These are phyloP conservation scores for Nudaria mundana DNA, from an alignment of 2,888 invertebrate genomes.

Conservation along the genomic window DNA sequence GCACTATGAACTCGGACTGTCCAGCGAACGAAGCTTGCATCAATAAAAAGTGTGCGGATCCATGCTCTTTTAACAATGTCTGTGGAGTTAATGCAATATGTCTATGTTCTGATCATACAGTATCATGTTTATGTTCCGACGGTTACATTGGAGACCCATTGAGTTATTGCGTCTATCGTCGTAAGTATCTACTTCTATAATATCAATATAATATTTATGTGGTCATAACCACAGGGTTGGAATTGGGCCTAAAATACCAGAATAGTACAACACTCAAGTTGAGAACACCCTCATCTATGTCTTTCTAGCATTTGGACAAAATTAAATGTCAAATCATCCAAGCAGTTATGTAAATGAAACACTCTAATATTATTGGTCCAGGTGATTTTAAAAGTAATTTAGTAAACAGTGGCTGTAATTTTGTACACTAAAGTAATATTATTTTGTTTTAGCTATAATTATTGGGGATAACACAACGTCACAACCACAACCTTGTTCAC, in stretches of 20 bases:
- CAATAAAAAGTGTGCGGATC: conserved; percentile 87
- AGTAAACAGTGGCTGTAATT: too few species aligned
- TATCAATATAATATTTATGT: too few species aligned
- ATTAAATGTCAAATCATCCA: too few species aligned
- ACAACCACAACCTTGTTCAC: conserved; percentile 85
- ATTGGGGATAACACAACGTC: conserved; percentile 82
- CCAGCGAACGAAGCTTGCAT: conserved; percentile 87
- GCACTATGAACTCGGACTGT: conserved; percentile 92
- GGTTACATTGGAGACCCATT: conserved; percentile 91
- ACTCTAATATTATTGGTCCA: too few species aligned
- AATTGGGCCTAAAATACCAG: too few species aligned
- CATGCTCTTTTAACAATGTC: conserved; percentile 84
- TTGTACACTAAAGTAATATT: too few species aligned
- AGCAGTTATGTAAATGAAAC: too few species aligned
- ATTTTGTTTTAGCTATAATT: conserved; percentile 65
- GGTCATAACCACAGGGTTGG: too few species aligned
- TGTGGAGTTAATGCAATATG: conserved; percentile 93
- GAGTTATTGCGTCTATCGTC: conserved; percentile 84
- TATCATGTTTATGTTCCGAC: conserved; percentile 89
- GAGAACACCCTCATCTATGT: too few species aligned
- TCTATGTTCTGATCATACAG: conserved; percentile 89
- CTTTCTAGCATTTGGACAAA: too few species aligned
- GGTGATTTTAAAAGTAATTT: too few species aligned
- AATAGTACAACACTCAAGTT: too few species aligned
- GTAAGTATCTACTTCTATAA: conserved; percentile 50